Evolutionary conservation across 2,797 vertebrate species (phyloP).

Genomic region (Vespertilio murinus): DNA sequence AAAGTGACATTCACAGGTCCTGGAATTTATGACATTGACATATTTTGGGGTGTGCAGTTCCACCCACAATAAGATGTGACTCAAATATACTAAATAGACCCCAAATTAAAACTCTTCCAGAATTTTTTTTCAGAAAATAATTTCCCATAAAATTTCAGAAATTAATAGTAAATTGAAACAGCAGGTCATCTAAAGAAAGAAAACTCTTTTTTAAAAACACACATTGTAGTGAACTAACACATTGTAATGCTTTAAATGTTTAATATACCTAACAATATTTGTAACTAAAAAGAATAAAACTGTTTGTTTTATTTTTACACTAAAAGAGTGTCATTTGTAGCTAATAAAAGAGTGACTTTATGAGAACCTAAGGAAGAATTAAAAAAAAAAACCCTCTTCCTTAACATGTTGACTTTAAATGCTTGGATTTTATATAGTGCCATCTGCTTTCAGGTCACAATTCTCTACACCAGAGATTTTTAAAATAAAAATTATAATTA

Average conservation of each 20-base stretch:
- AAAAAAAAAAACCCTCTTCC: neutral
- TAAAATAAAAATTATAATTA: neutral
- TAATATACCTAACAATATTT: neutral
- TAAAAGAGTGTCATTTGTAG: too few species aligned
- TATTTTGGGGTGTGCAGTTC: neutral
- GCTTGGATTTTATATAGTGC: neutral
- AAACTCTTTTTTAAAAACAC: neutral
- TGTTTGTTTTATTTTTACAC: too few species aligned
- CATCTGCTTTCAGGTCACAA: neutral
- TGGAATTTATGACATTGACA: neutral
- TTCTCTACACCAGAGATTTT: neutral
- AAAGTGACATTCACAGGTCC: neutral
- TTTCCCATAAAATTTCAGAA: neutral
- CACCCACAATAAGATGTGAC: neutral
- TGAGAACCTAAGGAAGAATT: neutral
- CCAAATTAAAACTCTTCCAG: neutral
- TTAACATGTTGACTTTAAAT: neutral
- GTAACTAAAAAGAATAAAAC: too few species aligned
- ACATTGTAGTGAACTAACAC: neutral
- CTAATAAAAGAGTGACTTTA: conserved; percentile 12
- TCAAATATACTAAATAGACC: neutral
- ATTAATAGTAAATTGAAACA: neutral
- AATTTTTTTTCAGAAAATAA: neutral
- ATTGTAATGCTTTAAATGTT: neutral
- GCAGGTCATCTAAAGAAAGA: neutral